These are phyloP conservation scores for Cerastis rubricosa DNA, from an alignment of 2,888 invertebrate species.

Conservation along the genomic window DNA sequence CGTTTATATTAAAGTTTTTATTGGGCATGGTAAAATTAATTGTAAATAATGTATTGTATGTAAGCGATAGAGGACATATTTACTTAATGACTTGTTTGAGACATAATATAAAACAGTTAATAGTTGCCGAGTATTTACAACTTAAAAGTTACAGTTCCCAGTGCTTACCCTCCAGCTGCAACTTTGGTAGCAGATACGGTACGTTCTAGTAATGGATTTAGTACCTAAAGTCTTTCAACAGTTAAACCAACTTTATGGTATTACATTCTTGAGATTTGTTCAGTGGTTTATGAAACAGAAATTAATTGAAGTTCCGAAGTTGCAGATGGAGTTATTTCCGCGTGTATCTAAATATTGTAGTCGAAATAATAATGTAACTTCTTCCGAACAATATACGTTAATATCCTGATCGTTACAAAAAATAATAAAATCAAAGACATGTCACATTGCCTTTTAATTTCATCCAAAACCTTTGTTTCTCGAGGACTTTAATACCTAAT, in stretches of 20 bases:
- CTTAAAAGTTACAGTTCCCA: slow-evolving; percentile 71
- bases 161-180: slow-evolving; percentile 77
- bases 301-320: slow-evolving; percentile 66
- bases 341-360: slow-evolving; percentile 79
- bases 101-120: slow-evolving; percentile 72
- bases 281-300: slow-evolving; percentile 31
- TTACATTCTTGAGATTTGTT: slow-evolving; percentile 40
- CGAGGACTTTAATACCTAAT: slow-evolving; percentile 73
- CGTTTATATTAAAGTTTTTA: slow-evolving; percentile 76
- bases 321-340: slow-evolving; percentile 75
- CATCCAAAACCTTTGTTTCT: slow-evolving; percentile 69
- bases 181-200: slow-evolving; percentile 68
- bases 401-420: slow-evolving; percentile 86
- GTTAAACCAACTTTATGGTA: slow-evolving; percentile 42
- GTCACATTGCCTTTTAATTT: slow-evolving; percentile 74
- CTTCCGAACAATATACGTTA: slow-evolving; percentile 83
- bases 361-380: slow-evolving; percentile 76
- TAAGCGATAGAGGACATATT: slow-evolving; percentile 71
- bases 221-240: slow-evolving; percentile 45
- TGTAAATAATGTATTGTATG: slow-evolving; percentile 73
- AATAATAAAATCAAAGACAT: slow-evolving; percentile 82
- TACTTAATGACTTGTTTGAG: slow-evolving; percentile 70
- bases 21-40: slow-evolving; percentile 70
- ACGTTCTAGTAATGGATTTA: slow-evolving; percentile 49
- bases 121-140: slow-evolving; percentile 73